Percentiles rank a stretch among this genome's conserved stretches.
These are phyloP conservation scores for Chloebia gouldiae DNA, from an alignment of 2,113 vertebrate species.

Conservation along the genomic window DNA sequence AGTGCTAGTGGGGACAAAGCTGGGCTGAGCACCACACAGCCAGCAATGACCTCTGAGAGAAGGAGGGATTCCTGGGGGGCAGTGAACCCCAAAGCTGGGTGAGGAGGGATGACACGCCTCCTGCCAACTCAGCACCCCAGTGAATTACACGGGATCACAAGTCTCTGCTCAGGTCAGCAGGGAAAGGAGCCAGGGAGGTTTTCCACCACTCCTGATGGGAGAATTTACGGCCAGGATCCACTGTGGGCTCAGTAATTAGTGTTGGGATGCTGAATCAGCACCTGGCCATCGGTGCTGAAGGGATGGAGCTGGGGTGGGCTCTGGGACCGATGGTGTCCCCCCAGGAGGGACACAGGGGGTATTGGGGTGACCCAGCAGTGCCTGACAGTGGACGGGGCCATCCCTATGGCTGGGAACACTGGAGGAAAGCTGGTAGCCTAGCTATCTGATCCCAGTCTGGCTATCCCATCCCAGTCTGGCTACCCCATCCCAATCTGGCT, in stretches of 20 bases:
- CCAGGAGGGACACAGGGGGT: no score
- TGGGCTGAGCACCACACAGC: background rate
- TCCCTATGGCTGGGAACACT: background rate
- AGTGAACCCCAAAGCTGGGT: background rate
- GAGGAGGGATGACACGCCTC: background rate
- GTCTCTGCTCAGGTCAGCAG: background rate
- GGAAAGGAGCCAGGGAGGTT: slow-evolving; percentile 11
- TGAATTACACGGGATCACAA: background rate
- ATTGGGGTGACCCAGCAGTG: background rate
- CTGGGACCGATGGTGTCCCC: rapidly evolving
- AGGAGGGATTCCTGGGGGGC: background rate
- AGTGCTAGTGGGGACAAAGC: background rate
- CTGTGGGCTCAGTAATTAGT: background rate
- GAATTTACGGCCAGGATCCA: background rate
- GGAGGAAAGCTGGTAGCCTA: background rate
- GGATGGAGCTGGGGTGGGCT: background rate
- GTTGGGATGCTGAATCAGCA: slow-evolving; percentile 20
- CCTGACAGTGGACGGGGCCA: background rate
- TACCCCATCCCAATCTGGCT: no score
- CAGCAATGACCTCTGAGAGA: background rate
- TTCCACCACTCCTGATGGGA: background rate
- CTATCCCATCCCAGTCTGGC: background rate
- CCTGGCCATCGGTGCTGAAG: rapidly evolving
- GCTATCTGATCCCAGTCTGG: background rate
- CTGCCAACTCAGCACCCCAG: background rate